A percentile compares a stretch with the other conserved stretches of the same genome.
These are phyloP conservation scores for Venustaconcha ellipsiformis DNA, from an alignment of 1,140 invertebrate genomes.

Conservation along the genomic window DNA sequence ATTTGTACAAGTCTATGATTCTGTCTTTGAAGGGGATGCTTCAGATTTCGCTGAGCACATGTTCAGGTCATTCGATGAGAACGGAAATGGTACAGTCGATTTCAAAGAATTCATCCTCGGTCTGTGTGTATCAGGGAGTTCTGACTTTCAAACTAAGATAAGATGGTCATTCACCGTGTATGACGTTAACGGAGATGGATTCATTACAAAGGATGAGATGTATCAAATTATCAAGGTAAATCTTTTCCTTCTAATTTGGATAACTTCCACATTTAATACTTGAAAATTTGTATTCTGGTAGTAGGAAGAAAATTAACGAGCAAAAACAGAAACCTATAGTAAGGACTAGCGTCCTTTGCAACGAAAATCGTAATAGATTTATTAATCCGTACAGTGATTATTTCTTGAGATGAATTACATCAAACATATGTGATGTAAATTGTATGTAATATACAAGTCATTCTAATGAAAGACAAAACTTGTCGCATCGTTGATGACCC, in stretches of 20 bases:
- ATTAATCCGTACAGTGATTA: too few relatives aligned
- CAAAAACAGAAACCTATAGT: too few relatives aligned
- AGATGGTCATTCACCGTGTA: conserved; percentile 93
- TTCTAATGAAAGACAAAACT: too few relatives aligned
- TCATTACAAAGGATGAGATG: conserved; percentile 77
- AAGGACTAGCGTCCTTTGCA: too few relatives aligned
- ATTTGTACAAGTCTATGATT: conserved; percentile 45
- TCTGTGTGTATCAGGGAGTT: conserved; percentile 70
- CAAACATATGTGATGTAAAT: too few relatives aligned
- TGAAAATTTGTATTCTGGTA: too few relatives aligned
- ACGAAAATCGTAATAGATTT: too few relatives aligned
- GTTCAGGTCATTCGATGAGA: conserved; percentile 54
- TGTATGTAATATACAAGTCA: too few relatives aligned
- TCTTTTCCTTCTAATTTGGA: background rate
- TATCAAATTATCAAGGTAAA: conserved; percentile 50
- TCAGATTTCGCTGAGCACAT: conserved; percentile 48
- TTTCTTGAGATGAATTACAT: too few relatives aligned
- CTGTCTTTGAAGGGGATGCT: conserved; percentile 46
- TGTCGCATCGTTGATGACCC: too few relatives aligned
- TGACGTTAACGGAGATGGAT: conserved; percentile 87
- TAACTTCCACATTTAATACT: too few relatives aligned
- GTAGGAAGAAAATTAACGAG: too few relatives aligned
- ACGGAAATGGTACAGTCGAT: conserved; percentile 50
- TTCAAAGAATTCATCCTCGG: conserved; percentile 58
- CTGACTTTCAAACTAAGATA: conserved; percentile 87